Base-by-base conservation (phyloP, 1,140 invertebrate species). In the Cotesia chilonis region DNA sequence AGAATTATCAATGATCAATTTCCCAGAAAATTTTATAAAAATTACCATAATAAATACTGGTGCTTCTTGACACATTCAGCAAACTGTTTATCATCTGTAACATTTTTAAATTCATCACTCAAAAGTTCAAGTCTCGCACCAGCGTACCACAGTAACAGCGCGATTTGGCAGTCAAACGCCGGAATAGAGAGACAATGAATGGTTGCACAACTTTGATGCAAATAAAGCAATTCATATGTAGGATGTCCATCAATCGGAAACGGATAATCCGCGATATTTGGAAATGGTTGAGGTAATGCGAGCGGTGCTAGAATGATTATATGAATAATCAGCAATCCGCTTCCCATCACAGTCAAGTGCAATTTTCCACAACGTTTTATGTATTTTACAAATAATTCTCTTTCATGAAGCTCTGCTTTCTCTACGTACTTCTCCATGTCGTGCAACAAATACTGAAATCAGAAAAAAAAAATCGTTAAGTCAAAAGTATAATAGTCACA, bases 251-350 rank as follows among this genome's bases (percentile, higher is more conserved):
- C 66, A 0, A 79, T 61, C 0, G 75, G 4, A 77, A 85, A 83
- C 1, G 81, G 82, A 77, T 85, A 85, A n/a, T 74, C 69, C 0
- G 79, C 81, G 10, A 76, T 55, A 2, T 79, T 78, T 4, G 83
- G 81, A 17, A 83, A 80, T 1, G 57, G 63, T 36, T 75, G 63
- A 0, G 69, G 20, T 20, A 77, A 60, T 10, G 76, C 69, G 5
- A 82, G 5, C 28, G 82, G 82, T 0, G 76, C 63, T 9, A 57
- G 41, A 64, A 79, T 75, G 37, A 82, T 65, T 0, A 74, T 14
- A 9, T 59, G 5, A 4, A 73, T 7, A 7, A 74, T 64, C 0
- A 77, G 9, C 51, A 78, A 80, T 4, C 69, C 41, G 67, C 72
- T 68, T 6, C 75, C 12, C 4, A 57, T 61, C 1, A 69, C 76